phyloP scores from a whole-genome alignment of 2,797 vertebrate genomes.

The Xenentodon cancila region DNA sequence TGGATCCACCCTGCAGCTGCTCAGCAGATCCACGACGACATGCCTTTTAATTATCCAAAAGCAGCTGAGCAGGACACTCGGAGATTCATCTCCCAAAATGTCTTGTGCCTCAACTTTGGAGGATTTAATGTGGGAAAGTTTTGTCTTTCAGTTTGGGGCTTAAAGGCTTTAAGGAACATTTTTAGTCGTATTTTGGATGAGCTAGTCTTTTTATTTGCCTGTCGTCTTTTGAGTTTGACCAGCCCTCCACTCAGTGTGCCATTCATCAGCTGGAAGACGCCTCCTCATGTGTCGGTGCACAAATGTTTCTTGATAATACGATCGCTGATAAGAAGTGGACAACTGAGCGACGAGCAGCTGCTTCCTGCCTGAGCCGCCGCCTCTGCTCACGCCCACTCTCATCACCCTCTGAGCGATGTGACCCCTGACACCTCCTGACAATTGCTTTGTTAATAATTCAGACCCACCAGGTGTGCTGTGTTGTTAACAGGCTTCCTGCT shows the following conservation, averaged over 20 bases:
- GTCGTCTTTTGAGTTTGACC: accelerated
- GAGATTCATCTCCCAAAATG: conserved; percentile 28
- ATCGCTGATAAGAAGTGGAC: conserved; percentile 26
- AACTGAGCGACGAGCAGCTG: conserved; percentile 58
- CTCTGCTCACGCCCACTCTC: conserved; percentile 19
- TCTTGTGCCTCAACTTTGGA: conserved; percentile 19
- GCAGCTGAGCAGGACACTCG: conserved; percentile 57
- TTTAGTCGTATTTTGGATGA: background rate
- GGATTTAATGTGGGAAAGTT: conserved; percentile 47
- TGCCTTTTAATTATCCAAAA: conserved; percentile 65
- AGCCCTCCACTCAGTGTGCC: background rate
- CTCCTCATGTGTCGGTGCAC: conserved; percentile 1
- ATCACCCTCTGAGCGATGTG: conserved; percentile 18
- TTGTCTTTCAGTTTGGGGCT: conserved; percentile 5
- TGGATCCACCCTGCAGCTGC: conserved; percentile 72
- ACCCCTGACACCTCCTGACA: conserved; percentile 45
- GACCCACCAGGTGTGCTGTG: conserved; percentile 45
- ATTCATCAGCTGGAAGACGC: background rate
- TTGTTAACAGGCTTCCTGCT: background rate
- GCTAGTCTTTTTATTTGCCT: background rate
- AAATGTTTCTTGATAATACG: conserved; percentile 13
- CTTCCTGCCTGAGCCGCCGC: conserved; percentile 49
- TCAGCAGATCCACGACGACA: conserved; percentile 48
- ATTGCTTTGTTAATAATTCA: conserved; percentile 58
- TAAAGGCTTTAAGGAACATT: background rate